phyloP scores from a whole-genome alignment of 2,113 vertebrate genomes.

The Charadrius vociferus region DNA sequence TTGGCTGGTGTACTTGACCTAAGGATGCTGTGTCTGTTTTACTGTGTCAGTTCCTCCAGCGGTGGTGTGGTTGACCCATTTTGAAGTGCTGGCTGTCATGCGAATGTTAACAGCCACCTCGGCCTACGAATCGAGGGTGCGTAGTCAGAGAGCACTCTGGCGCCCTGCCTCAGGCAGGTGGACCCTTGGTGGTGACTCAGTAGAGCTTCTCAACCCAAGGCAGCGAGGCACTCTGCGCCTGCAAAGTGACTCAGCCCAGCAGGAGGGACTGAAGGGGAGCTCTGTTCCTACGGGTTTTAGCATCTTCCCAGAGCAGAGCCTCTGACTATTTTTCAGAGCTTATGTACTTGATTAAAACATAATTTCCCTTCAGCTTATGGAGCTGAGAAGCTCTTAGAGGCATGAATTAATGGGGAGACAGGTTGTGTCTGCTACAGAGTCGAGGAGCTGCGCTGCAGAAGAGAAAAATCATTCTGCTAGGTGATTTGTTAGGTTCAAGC shows the following conservation, averaged over 20 bases:
- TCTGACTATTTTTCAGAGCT: not conserved
- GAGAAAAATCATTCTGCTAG: not conserved
- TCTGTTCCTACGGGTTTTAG: not conserved
- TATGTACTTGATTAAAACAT: not conserved
- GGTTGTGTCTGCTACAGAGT: not conserved
- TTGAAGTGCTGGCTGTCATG: rapidly evolving
- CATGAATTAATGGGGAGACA: not conserved
- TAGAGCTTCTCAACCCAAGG: not conserved
- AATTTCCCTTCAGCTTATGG: not conserved
- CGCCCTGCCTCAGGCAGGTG: not conserved
- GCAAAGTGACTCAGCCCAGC: not conserved
- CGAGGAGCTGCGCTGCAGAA: not conserved
- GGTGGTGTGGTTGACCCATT: rapidly evolving
- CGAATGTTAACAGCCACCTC: not conserved
- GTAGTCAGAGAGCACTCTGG: rapidly evolving
- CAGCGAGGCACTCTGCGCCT: not conserved
- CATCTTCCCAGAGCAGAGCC: not conserved
- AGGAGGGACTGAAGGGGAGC: not conserved
- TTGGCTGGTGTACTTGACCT: rapidly evolving
- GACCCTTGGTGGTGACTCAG: not conserved
- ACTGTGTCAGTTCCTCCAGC: rapidly evolving
- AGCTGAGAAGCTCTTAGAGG: not conserved
- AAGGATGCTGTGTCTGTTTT: not conserved
- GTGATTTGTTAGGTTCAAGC: not conserved
- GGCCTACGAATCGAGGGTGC: rapidly evolving